Evolutionary conservation across 2,797 vertebrate species (phyloP).

Genomic region (Spea hammondii): DNA sequence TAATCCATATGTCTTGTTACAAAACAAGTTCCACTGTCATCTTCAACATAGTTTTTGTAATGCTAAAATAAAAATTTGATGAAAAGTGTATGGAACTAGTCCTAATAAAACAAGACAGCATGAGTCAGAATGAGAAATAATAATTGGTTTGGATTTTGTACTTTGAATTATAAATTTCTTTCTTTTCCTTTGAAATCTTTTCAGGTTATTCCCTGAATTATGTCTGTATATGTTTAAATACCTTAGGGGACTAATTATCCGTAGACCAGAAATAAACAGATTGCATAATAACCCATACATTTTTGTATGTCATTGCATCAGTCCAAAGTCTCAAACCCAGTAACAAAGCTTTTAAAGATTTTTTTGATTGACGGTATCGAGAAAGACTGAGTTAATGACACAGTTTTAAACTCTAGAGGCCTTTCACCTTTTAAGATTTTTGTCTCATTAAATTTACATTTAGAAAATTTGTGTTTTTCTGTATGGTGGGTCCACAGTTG

Average conservation of each 20-base stretch:
- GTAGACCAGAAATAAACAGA: not conserved
- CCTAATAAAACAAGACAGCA: constrained; percentile 1
- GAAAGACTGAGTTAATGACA: not conserved
- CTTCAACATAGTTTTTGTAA: constrained; percentile 2
- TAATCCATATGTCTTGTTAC: not conserved
- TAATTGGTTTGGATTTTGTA: constrained; percentile 18
- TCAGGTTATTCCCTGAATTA: not conserved
- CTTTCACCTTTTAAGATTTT: no score
- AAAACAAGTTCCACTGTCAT: not conserved
- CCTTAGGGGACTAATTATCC: constrained; percentile 20
- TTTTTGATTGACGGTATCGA: no score
- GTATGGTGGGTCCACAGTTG: no score
- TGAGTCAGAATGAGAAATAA: not conserved
- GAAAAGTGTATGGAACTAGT: constrained; percentile 18
- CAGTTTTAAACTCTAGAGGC: no score
- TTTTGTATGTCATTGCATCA: not conserved
- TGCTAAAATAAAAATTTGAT: not conserved
- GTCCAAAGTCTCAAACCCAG: not conserved
- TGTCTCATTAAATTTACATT: no score
- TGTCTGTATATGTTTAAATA: constrained; percentile 1
- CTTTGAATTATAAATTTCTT: constrained; percentile 18
- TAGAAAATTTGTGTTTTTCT: no score
- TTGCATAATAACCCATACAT: not conserved
- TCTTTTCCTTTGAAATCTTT: constrained; percentile 22
- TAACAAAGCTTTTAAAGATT: no score